Evolutionary conservation across 2,888 invertebrate species (phyloP).

Genomic region (Pollenia griseotomentosa): DNA sequence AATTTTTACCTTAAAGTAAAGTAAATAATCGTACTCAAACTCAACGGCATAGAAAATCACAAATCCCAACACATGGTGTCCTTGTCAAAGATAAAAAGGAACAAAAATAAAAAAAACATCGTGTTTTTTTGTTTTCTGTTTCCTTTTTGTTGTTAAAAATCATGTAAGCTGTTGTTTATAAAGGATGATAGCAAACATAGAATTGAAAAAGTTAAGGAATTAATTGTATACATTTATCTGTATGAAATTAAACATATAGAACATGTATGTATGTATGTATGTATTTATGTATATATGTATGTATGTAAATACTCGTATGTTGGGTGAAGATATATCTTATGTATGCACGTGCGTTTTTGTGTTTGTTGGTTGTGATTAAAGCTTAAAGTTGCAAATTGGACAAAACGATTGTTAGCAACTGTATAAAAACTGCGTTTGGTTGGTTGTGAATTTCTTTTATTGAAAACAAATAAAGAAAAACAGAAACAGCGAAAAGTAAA

Average conservation of each 20-base stretch:
- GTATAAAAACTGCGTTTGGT: constrained; percentile 31
- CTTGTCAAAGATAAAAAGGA: constrained; percentile 59
- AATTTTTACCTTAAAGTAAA: constrained; percentile 48
- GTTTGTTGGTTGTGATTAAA: constrained; percentile 54
- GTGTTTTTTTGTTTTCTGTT: neutral
- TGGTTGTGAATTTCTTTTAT: constrained; percentile 18
- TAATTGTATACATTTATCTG: neutral
- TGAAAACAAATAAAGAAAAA: constrained; percentile 35
- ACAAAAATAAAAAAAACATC: constrained; percentile 44
- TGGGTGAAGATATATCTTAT: neutral
- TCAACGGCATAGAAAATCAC: constrained; percentile 49
- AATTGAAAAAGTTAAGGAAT: constrained; percentile 13
- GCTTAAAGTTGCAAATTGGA: constrained; percentile 68
- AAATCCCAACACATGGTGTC: constrained; percentile 67
- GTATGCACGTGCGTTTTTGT: neutral
- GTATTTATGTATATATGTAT: neutral
- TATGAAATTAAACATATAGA: neutral
- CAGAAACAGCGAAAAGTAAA: constrained; percentile 5
- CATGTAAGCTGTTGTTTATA: constrained; percentile 51
- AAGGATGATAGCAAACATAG: constrained; percentile 43
- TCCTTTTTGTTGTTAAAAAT: constrained; percentile 11
- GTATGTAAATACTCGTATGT: neutral
- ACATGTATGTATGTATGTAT: neutral
- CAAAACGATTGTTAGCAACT: constrained; percentile 33
- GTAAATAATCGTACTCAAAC: constrained; percentile 30